Evolutionary conservation across 2,113 vertebrate species (phyloP).

Genomic region (Hippotragus niger): DNA sequence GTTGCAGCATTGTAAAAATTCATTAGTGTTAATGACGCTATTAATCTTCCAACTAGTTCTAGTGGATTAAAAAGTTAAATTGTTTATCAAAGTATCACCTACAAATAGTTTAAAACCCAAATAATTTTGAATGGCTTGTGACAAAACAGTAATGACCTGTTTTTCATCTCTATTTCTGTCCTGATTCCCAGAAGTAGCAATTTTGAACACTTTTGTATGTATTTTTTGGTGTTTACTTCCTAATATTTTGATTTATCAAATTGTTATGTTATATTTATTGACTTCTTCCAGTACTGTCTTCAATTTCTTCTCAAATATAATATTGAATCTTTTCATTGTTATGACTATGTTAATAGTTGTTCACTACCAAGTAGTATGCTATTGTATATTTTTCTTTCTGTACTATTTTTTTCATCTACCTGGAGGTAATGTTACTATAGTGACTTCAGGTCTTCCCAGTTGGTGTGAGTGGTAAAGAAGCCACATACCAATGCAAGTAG

Average conservation of each 20-base stretch:
- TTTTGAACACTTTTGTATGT: background rate
- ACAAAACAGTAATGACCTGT: background rate
- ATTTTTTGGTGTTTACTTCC: background rate
- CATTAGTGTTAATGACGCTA: background rate
- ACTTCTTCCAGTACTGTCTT: background rate
- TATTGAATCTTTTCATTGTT: background rate
- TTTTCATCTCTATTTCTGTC: background rate
- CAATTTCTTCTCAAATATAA: background rate
- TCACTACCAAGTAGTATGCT: background rate
- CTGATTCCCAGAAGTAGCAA: background rate
- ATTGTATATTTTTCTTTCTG: background rate
- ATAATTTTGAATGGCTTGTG: background rate
- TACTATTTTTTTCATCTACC: background rate
- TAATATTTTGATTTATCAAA: background rate
- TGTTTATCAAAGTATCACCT: background rate
- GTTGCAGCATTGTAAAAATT: background rate
- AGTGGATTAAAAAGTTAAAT: background rate
- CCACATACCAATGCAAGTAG: background rate
- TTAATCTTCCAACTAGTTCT: background rate
- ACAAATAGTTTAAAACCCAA: background rate
- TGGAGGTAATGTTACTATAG: background rate
- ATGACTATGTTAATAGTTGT: background rate
- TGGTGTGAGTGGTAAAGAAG: background rate
- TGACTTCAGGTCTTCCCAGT: background rate
- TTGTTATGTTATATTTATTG: background rate